These are phyloP conservation scores for Pachymerium ferrugineum DNA, from an alignment of 2,888 invertebrate species.

Conservation along the genomic window DNA sequence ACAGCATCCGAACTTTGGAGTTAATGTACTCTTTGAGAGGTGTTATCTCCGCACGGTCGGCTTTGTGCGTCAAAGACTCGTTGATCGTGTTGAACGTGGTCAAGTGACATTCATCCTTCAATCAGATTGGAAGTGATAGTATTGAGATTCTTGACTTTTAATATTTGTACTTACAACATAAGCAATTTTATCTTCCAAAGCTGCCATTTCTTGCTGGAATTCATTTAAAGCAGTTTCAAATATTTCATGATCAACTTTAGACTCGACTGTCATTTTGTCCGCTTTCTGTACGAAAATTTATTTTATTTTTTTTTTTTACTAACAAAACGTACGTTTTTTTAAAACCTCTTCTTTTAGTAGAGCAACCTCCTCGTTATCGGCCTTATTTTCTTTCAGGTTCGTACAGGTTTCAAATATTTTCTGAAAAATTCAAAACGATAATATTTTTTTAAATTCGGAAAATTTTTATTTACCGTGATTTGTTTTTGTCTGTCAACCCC, in stretches of 20 bases:
- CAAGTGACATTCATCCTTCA: conserved; percentile 28
- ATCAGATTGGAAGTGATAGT: no score
- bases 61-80: conserved; percentile 18
- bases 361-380: conserved; percentile 26
- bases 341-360: conserved; percentile 32
- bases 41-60: conserved; percentile 2
- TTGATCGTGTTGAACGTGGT: conserved; percentile 12
- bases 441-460: neutral
- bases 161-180: conserved; percentile 15
- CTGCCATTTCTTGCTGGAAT: conserved; percentile 26
- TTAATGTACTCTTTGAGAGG: conserved; percentile 30
- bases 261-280: conserved; percentile 31
- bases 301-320: no score
- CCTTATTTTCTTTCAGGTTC: conserved; percentile 22
- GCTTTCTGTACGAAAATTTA: no score
- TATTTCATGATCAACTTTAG: conserved; percentile 30
- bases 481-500: conserved; percentile 26
- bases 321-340: neutral
- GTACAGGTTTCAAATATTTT: neutral
- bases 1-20: conserved; percentile 29
- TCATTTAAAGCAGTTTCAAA: conserved; percentile 31
- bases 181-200: conserved; percentile 31
- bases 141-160: no score
- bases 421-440: neutral
- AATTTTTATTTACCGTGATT: neutral